Percentiles rank a stretch among this genome's conserved stretches.
phyloP scores from a whole-genome alignment of 2,113 vertebrate genomes.

The Catharus fuscescens region DNA sequence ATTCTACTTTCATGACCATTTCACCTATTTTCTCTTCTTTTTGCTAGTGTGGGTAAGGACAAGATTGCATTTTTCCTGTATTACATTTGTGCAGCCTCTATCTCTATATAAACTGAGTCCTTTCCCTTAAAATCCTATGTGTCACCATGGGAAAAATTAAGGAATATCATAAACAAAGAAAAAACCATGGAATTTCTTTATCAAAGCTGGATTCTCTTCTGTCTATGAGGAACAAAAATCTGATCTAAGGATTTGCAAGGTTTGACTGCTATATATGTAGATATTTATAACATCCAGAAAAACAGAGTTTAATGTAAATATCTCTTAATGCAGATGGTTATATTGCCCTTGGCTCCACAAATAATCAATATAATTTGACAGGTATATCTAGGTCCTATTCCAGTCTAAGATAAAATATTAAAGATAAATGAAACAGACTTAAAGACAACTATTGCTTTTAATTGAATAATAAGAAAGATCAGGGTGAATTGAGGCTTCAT shows the following conservation, averaged over 20 bases:
- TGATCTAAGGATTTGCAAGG: background rate
- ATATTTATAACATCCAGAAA: background rate
- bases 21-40: background rate
- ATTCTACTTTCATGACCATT: background rate
- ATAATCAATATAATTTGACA: background rate
- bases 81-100: background rate
- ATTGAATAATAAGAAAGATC: background rate
- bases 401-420: background rate
- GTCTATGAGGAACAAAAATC: background rate
- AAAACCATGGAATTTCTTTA: background rate
- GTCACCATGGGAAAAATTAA: background rate
- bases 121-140: background rate
- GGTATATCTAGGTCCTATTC: background rate
- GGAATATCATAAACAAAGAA: background rate
- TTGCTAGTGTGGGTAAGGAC: background rate
- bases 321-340: background rate
- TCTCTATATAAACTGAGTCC: background rate
- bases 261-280: accelerated
- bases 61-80: background rate
- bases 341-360: background rate
- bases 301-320: background rate
- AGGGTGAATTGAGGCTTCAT: background rate
- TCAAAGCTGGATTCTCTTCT: background rate
- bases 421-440: background rate
- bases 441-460: background rate